Percentiles rank a stretch among this genome's conserved stretches.
Conservation (phyloP, 92 coral and sea anemone species). For the Bergia puertoricense region DNA sequence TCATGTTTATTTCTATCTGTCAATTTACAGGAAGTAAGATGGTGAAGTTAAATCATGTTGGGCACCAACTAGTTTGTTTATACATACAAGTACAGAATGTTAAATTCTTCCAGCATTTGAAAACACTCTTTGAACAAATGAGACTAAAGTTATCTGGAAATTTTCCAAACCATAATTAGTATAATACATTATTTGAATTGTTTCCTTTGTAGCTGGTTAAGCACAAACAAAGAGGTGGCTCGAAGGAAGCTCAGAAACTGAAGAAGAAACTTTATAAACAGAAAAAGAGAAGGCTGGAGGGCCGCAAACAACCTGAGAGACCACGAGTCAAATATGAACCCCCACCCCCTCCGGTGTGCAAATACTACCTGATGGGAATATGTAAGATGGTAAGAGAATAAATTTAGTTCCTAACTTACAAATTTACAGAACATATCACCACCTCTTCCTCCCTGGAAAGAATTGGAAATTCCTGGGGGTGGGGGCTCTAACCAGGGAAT, state of each 20-base stretch:
- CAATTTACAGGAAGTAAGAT: no score
- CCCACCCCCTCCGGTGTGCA: constrained; percentile 67
- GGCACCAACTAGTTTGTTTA: no score
- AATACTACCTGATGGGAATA: constrained; percentile 62
- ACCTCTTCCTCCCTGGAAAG: no score
- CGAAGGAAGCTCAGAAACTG: constrained; percentile 54
- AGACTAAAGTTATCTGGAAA: neutral
- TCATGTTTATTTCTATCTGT: no score
- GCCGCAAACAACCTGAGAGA: constrained; percentile 33
- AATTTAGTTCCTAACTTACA: neutral
- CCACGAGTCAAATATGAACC: constrained; percentile 20
- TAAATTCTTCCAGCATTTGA: no score
- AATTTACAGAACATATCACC: no score
- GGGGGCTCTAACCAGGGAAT: no score
- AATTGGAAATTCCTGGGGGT: no score
- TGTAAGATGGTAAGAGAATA: constrained; percentile 67
- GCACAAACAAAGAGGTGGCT: constrained; percentile 61
- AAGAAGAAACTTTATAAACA: constrained; percentile 65
- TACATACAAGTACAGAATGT: no score
- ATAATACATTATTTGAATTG: neutral
- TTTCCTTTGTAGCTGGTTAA: constrained; percentile 24
- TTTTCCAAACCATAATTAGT: neutral
- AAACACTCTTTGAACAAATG: neutral
- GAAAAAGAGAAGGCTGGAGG: constrained; percentile 34
- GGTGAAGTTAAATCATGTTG: no score